These are phyloP conservation scores for Verasper variegatus DNA, from an alignment of 2,113 vertebrate genomes.

Conservation along the genomic window DNA sequence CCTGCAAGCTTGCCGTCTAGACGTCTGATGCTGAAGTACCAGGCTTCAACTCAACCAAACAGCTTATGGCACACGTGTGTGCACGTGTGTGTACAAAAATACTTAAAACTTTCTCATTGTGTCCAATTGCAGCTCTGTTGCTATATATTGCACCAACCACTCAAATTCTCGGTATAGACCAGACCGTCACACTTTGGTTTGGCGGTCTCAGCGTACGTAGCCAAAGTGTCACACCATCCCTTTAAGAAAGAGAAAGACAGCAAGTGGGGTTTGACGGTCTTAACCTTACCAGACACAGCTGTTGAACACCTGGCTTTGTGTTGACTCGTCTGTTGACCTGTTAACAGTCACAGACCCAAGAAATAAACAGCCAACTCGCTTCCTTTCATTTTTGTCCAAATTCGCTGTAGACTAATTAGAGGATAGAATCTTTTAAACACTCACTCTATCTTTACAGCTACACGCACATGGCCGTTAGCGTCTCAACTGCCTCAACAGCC, in stretches of 20 bases:
- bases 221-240: neutral
- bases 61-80: too few species aligned
- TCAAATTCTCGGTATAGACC: too few species aligned
- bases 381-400: slow-evolving; percentile 2
- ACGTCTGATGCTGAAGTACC: too few species aligned
- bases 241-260: slow-evolving; percentile 8
- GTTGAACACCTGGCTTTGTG: slow-evolving; percentile 74
- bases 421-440: slow-evolving; percentile 24
- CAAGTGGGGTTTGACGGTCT: slow-evolving; percentile 44
- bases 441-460: slow-evolving; percentile 29
- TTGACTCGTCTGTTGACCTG: slow-evolving; percentile 59
- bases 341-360: slow-evolving; percentile 35
- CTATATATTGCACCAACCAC: too few species aligned
- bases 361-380: slow-evolving; percentile 24
- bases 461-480: slow-evolving; percentile 38
- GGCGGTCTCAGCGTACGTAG: too few species aligned
- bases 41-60: too few species aligned
- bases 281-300: slow-evolving; percentile 56
- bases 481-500: slow-evolving; percentile 29
- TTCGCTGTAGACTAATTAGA: slow-evolving; percentile 42
- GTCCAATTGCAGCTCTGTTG: too few species aligned
- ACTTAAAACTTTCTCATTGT: too few species aligned
- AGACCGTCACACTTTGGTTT: too few species aligned
- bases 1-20: too few species aligned
- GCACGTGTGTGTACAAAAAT: too few species aligned